Base-by-base conservation (phyloP, 2,113 vertebrate genomes). In the Apteryx owenii region DNA sequence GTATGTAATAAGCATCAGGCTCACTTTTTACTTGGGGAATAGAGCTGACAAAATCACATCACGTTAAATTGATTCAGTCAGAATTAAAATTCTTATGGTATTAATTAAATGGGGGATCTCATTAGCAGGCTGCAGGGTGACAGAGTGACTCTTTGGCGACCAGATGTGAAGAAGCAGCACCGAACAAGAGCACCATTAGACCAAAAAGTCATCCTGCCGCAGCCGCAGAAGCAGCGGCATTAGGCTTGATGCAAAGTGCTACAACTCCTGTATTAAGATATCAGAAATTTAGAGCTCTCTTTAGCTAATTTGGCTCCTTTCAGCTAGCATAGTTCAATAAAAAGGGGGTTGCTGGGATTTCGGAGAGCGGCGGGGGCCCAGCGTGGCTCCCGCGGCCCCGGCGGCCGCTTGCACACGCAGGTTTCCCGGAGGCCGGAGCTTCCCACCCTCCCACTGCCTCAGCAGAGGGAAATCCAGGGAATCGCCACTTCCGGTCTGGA, bases 21-120 rank as follows among this genome's bases (percentile, higher is more conserved):
- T 99, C 98, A 98, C 98, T 99, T 99, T 99, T 99, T 99, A 99
- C 99, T 99, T 98, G 98, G 99, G 99, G 99, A 99, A 99, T 99
- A 99, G 99, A 99, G 99, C 99, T 99, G 99, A 99, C 99, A 99
- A 99, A 99, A 99, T 99, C 99, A 99, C 99, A 99, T 99, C 99
- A 99, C 99, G 99, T 99, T 99, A 99, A 99, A 99, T 99, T 99
- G 99, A 99, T 99, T 99, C 99, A 99, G 99, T 99, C 99, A 99
- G 99, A 99, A 99, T 99, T 99, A 99, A 99, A 99, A 99, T 99
- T 99, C 99, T 99, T 99, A 99, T 99, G 99, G 99, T 99, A 99
- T 99, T 99, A 99, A 99, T 99, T 99, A 99, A 99, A 99, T 99
- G 99, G 99, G 99, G 98, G 99, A 99, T 99, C 99, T 99, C 99